Percentiles rank a stretch among this genome's conserved stretches.
Conservation (phyloP, 2,113 vertebrate genomes). For the Anas platyrhynchos region DNA sequence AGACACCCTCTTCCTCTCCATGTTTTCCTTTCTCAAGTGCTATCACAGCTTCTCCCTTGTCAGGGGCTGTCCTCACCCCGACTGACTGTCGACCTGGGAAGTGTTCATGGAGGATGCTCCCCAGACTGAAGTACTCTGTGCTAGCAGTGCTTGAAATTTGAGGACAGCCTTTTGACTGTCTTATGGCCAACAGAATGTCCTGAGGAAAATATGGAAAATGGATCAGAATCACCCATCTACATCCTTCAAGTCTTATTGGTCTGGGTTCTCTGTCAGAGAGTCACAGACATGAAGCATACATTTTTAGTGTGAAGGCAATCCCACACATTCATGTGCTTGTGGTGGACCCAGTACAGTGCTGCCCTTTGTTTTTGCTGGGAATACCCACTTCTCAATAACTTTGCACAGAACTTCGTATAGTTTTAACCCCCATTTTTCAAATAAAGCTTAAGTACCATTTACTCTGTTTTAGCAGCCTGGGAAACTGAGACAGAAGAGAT, state of each 20-base stretch:
- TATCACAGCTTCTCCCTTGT: neutral
- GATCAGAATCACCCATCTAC: neutral
- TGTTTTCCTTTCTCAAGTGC: neutral
- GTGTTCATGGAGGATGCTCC: neutral
- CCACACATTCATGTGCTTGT: no score
- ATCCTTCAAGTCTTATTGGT: neutral
- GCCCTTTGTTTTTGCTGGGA: neutral
- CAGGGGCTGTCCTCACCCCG: neutral
- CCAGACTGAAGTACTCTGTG: neutral
- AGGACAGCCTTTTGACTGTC: neutral
- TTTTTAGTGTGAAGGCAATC: neutral
- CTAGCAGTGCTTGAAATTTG: neutral
- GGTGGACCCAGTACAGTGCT: no score
- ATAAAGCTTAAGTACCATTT: neutral
- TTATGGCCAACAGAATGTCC: neutral
- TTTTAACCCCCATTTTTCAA: neutral
- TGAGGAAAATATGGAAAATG: neutral
- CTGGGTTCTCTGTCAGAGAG: neutral
- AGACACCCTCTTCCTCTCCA: neutral
- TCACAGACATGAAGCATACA: rapidly evolving
- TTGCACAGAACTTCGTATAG: rapidly evolving
- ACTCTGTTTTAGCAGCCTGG: neutral
- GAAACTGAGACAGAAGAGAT: neutral
- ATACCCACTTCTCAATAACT: neutral
- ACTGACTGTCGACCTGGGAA: neutral